Conservation (phyloP, 1,140 invertebrate genomes). For the Catajapyx aquilonaris region DNA sequence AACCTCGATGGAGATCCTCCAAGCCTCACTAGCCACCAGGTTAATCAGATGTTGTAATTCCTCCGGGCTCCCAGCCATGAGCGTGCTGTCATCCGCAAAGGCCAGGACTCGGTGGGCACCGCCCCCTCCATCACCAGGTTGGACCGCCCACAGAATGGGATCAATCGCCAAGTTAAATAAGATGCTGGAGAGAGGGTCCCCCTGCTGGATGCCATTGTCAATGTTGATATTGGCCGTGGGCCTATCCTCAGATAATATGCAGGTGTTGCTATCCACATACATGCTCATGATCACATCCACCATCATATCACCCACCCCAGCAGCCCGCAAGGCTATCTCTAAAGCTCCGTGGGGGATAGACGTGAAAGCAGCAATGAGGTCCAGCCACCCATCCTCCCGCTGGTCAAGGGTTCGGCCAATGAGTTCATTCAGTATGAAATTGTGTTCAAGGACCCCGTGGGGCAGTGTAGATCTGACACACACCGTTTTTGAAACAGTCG, state of each 20-base stretch:
- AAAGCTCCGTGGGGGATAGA: too few species aligned
- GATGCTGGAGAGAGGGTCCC: too few species aligned
- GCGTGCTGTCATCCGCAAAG: slow-evolving; percentile 9
- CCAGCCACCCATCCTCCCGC: not conserved
- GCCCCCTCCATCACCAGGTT: not conserved
- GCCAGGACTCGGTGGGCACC: slow-evolving; percentile 3
- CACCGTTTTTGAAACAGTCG: slow-evolving; percentile 3
- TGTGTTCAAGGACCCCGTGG: too few species aligned
- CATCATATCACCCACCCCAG: slow-evolving; percentile 1
- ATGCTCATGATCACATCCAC: not conserved
- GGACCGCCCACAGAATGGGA: too few species aligned
- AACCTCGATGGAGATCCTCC: slow-evolving; percentile 3
- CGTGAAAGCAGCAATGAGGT: not conserved
- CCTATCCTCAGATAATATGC: not conserved
- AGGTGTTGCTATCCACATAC: slow-evolving; percentile 3
- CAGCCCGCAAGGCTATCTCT: not conserved
- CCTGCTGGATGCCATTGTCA: too few species aligned
- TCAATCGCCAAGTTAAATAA: too few species aligned
- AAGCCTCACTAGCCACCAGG: not conserved
- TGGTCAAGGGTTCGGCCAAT: not conserved
- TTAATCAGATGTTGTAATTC: slow-evolving; percentile 2
- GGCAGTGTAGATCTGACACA: slow-evolving; percentile 6
- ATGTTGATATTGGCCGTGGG: slow-evolving; percentile 11
- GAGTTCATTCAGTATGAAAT: slow-evolving; percentile 4
- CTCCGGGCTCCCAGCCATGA: not conserved